Evolutionary conservation across 2,888 invertebrate genomes (phyloP), one percentile per base, ranked within the genome.

Genomic region (Pseudococcus viburni): DNA sequence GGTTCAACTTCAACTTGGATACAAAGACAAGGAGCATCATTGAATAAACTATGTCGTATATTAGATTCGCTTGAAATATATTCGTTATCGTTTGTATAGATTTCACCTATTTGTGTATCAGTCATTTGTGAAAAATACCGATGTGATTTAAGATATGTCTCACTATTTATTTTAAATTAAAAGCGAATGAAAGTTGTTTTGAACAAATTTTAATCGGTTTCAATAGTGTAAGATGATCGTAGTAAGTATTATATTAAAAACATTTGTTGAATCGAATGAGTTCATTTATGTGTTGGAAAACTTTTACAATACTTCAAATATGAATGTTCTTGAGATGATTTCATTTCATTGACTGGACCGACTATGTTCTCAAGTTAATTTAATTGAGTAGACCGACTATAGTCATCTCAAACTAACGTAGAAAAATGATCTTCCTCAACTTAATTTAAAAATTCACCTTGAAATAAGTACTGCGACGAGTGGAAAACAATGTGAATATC

Each of bases 11-110:
- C 68, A 68, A 12, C 22, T 26, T 22, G 68, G 59, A 15, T 59
- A 59, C n/a, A 59, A 59, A 59, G n/a, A 59, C n/a, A n/a, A 59
- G 3, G n/a, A n/a, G 9, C 22, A 73, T 33, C 73, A 73, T 73
- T 73, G 15, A 73, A 17, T 1, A 17, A 33, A 17, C 0, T 73
- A 73, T 9, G 33, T 33, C 33, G 33, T 73, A 33, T 17, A 17
- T 73, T 73, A 64, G 64, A 64, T 33, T 73, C 12, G 33, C 73
- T 73, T 26, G 73, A 73, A 73, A 68, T 68, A 26, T 26, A 68
- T 73, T 73, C 33, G 73, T 73, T 73, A 33, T 73, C 33, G 7
- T 33, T 33, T 73, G 17, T 17, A 73, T 73, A 73, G 73, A 17
- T 73, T 5, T 73, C 33, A 64, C n/a, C n/a, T 22, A 33, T 73